Conservation (phyloP, 2,888 invertebrate genomes). For the Acronicta alni region DNA sequence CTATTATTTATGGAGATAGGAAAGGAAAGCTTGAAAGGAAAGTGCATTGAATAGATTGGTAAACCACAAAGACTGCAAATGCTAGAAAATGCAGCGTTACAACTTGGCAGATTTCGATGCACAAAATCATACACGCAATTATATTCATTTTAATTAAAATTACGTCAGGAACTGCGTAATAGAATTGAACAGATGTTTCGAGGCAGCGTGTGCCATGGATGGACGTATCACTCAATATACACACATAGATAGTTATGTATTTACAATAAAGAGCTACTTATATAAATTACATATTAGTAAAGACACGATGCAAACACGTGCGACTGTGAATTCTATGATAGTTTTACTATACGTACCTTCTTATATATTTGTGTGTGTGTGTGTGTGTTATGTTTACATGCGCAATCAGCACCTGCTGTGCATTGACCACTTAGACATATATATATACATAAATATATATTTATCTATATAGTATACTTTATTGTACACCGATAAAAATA, state of each 20-base stretch:
- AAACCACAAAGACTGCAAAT: slow-evolving; percentile 17
- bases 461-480: slow-evolving; percentile 11
- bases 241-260: not conserved
- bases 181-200: slow-evolving; percentile 43
- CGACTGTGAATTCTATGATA: slow-evolving; percentile 43
- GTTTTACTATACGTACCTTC: slow-evolving; percentile 25
- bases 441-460: slow-evolving; percentile 8
- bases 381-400: slow-evolving; percentile 52
- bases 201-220: slow-evolving; percentile 33
- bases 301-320: slow-evolving; percentile 63
- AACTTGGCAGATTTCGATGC: slow-evolving; percentile 28
- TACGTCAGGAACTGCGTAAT: slow-evolving; percentile 37
- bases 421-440: slow-evolving; percentile 52
- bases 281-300: slow-evolving; percentile 52
- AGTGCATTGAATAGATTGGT: slow-evolving; percentile 32
- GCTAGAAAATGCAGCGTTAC: not conserved
- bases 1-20: slow-evolving; percentile 42
- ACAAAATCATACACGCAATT: slow-evolving; percentile 38
- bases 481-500: no score
- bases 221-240: slow-evolving; percentile 15
- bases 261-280: slow-evolving; percentile 16
- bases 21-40: slow-evolving; percentile 19
- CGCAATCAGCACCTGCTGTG: slow-evolving; percentile 48
- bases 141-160: slow-evolving; percentile 53
- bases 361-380: slow-evolving; percentile 21